Base-by-base conservation (phyloP, 2,113 vertebrate genomes). In the Syngnathoides biaculeatus region DNA sequence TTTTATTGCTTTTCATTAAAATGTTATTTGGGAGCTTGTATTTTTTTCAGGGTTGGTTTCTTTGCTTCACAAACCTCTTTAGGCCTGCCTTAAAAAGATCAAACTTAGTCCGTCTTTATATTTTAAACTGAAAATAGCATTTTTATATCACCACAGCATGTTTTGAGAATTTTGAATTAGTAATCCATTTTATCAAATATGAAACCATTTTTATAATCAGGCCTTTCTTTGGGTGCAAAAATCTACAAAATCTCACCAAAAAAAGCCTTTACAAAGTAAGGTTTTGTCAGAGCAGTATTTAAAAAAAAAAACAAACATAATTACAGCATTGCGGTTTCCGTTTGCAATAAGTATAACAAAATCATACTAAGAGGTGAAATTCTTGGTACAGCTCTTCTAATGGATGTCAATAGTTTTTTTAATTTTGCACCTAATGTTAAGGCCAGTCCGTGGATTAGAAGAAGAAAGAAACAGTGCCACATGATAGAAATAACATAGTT, bases 401-500 rank as follows among this genome's bases (percentile, higher is more conserved):
- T 24, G 52, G 52, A 53, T 53, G n/a, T n/a, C 9, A 53, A 22
- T 8, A 4, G n/a, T 11, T 24, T 26, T 26, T 35, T 11, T 11
- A 11, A 26, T 26, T 13, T 4, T 27, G 24, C 26, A 27, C 13
- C 12, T 14, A 13, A 39, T 39, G 19, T 22, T 38, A n/a, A 7
- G 1, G 8, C 58, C 19, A 1, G 35, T 38, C 11, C 10, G 15
- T 0, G 13, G 6, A 62, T 43, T 22, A 15, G n/a, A 42, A n/a
- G 2, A 1, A 24, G 38, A 40, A 26, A 78, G 55, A 55, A 72
- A 78, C 9, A 57, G 19, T 5, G 20, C 72, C 5, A 30, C 53
- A 26, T 66, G 56, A 68, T 65, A 80, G 30, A 84, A 88, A 89
- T 83, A 82, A 77, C 27, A 69, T 83, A 8, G 52, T 89, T 88